Evolutionary conservation across 2,113 vertebrate genomes (phyloP), one percentile per base, ranked within the genome.

Genomic region (Notarius lentiginosus): DNA sequence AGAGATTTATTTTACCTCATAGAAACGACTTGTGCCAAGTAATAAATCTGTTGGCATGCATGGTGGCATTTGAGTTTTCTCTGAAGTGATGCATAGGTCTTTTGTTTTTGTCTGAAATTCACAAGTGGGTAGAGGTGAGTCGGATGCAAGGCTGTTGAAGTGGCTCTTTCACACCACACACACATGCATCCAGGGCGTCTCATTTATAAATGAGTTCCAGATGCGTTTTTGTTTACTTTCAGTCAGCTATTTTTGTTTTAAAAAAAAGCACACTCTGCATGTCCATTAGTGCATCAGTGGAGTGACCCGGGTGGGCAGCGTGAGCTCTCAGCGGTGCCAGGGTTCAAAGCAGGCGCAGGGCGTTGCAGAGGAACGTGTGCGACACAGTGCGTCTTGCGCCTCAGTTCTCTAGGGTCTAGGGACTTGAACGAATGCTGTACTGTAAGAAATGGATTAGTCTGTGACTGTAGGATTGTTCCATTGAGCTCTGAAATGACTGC

Each of bases 81-180:
- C 14, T 27, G 51, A 53, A 79, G 51, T 56, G 53, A 58, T 58
- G 55, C 53, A 58, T 53, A 34, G 8, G n/a, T 58, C 14, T 8
- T 27, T 72, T 66, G 2, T 66, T 5, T 27, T 66, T 72, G 47
- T 51, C 47, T 24, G 73, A 76, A 51, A 76, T 51, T 24, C 20
- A 51, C 18, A 76, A 75, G 72, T 75, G 34, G 18, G 20, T 22
- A 47, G 56, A 82, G 34, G 83, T 70, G 73, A 91, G 84, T 91
- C 93, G 93, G 93, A 92, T 94, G 92, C 83, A 91, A 34, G 34
- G 83, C 84, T 88, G 93, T 88, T 86, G 79, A 84, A 81, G 70
- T 84, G 55, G 56, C 68, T 73, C 90, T 41, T 41, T 41, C 41
- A 41, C 41, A 41, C 41, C 79, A 76, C 68, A 60, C 60, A 63